Evolutionary conservation across 1,140 invertebrate species (phyloP).

Genomic region (Drosophila athabasca): DNA sequence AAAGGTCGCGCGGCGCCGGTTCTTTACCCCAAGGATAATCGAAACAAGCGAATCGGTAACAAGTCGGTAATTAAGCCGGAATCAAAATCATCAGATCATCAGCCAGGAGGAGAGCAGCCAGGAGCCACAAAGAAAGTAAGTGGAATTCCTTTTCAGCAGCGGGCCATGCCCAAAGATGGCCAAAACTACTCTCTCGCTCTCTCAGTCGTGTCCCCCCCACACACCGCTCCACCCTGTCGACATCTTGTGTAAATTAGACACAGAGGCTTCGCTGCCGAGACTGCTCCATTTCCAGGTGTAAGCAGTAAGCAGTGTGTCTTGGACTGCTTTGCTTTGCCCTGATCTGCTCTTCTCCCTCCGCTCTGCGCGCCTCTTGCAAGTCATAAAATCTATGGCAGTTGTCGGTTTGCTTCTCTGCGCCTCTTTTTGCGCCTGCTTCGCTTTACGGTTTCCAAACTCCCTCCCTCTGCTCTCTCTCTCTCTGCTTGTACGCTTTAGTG

Average conservation of each 20-base stretch:
- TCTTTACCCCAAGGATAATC: too few species aligned
- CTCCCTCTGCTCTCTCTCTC: conserved; percentile 3
- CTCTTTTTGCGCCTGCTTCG: conserved; percentile 39
- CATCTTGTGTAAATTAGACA: conserved; percentile 47
- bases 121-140: conserved; percentile 73
- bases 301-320: conserved; percentile 4
- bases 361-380: conserved; percentile 60
- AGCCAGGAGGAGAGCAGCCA: conserved; percentile 32
- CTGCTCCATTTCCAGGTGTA: conserved; percentile 76
- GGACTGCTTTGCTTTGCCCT: too few species aligned
- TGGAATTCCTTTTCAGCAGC: conserved; percentile 61
- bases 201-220: background rate
- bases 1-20: conserved; percentile 8
- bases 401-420: conserved; percentile 57
- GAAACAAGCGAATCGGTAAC: conserved; percentile 19
- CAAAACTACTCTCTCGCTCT: conserved; percentile 20
- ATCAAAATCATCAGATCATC: conserved; percentile 24
- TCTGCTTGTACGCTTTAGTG: conserved; percentile 41
- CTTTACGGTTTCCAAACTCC: conserved; percentile 36
- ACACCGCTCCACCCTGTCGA: background rate
- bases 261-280: conserved; percentile 14
- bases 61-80: conserved; percentile 21
- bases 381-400: conserved; percentile 79
- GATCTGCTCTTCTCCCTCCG: conserved; percentile 20
- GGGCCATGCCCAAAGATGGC: conserved; percentile 64